phyloP scores from a whole-genome alignment of 1,140 invertebrate genomes.

The Solenopsis fugax region DNA sequence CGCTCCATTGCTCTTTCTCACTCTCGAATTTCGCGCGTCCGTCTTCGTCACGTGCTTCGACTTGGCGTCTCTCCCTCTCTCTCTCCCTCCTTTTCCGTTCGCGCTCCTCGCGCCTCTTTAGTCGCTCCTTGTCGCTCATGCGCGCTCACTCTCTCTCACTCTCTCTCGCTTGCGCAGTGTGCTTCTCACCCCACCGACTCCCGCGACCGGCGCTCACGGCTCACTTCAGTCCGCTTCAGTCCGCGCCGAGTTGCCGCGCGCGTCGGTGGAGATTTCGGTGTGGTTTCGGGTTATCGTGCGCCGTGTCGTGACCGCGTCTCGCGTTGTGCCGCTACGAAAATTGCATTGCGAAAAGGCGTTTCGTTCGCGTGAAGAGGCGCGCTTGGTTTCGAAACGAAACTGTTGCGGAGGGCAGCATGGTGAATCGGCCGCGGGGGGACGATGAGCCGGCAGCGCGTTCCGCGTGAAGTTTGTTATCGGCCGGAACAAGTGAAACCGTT shows the following conservation, averaged over 20 bases:
- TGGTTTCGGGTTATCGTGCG: background rate
- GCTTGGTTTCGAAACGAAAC: background rate
- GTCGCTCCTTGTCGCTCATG: slow-evolving; percentile 25
- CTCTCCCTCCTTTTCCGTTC: background rate
- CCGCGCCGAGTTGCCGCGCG: slow-evolving; percentile 76
- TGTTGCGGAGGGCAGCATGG: background rate
- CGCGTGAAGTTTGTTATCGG: slow-evolving; percentile 43
- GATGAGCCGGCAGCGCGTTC: slow-evolving; percentile 27
- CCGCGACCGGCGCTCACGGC: slow-evolving; percentile 54
- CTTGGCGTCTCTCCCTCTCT: background rate
- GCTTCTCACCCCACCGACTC: slow-evolving; percentile 25
- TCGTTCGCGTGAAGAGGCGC: background rate
- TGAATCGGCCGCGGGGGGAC: slow-evolving; percentile 4
- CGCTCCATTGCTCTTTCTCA: slow-evolving; percentile 17
- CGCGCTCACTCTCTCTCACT: background rate
- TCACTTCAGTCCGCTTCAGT: slow-evolving; percentile 69
- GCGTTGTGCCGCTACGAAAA: background rate
- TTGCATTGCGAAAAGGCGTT: background rate
- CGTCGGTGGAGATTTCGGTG: slow-evolving; percentile 38
- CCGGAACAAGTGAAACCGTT: slow-evolving; percentile 36
- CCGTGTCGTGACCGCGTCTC: background rate
- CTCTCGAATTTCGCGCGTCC: slow-evolving; percentile 4
- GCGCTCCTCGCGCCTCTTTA: background rate
- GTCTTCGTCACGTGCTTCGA: slow-evolving; percentile 24
- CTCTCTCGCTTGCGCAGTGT: slow-evolving; percentile 24